Evolutionary conservation across 2,797 vertebrate genomes (phyloP).

Genomic region (Odontamblyopus lacepedii): DNA sequence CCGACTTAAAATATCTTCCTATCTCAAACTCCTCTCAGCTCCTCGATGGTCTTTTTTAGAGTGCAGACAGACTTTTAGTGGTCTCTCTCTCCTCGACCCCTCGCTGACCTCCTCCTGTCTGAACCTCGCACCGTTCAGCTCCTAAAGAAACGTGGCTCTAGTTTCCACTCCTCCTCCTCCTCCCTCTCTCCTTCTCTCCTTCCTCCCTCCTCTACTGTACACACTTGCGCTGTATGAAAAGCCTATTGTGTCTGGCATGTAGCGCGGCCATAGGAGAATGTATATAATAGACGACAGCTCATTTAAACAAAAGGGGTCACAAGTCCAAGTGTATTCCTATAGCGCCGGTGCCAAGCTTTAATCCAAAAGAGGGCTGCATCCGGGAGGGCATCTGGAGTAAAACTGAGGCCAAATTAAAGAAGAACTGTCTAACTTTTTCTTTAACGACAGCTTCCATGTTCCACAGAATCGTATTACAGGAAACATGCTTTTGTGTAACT

Average conservation of each 20-base stretch:
- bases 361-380: background rate
- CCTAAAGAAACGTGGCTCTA: slow-evolving; percentile 42
- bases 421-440: too few species aligned
- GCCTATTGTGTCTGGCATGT: slow-evolving; percentile 69
- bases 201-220: slow-evolving; percentile 38
- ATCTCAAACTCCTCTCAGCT: background rate
- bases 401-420: background rate
- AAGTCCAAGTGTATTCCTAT: background rate
- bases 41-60: slow-evolving; percentile 19
- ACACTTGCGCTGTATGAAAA: slow-evolving; percentile 34
- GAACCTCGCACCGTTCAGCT: slow-evolving; percentile 28
- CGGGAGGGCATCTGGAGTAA: background rate
- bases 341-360: background rate
- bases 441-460: too few species aligned
- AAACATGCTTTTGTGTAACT: too few species aligned
- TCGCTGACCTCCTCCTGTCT: slow-evolving; percentile 38
- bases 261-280: background rate
- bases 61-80: slow-evolving; percentile 38
- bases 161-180: slow-evolving; percentile 27
- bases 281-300: slow-evolving; percentile 2
- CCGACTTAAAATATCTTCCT: too few species aligned
- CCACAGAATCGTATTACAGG: too few species aligned
- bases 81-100: slow-evolving; percentile 53
- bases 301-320: slow-evolving; percentile 2
- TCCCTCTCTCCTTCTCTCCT: slow-evolving; percentile 1